phyloP scores from a whole-genome alignment of 2,113 vertebrate genomes.

The Lonchura striata region DNA sequence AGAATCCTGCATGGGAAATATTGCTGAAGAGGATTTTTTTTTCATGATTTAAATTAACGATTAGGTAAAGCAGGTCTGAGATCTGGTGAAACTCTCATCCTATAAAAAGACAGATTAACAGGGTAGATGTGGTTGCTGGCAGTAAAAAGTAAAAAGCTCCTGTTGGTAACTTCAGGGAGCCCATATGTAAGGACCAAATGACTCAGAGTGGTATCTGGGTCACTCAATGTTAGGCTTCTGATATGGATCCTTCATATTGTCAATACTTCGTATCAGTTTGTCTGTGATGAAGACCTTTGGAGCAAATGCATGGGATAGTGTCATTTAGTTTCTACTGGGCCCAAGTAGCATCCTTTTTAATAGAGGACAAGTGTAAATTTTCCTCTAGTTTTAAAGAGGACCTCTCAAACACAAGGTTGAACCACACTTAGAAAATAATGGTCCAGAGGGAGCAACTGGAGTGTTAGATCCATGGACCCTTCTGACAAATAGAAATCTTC shows the following conservation, averaged over 20 bases:
- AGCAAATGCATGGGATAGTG: background rate
- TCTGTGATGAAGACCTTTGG: background rate
- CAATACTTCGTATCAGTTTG: background rate
- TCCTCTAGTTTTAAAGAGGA: background rate
- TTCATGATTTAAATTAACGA: background rate
- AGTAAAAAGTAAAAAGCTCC: background rate
- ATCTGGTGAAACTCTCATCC: background rate
- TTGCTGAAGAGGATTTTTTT: background rate
- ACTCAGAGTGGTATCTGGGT: background rate
- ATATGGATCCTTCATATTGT: background rate
- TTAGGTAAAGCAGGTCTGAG: background rate
- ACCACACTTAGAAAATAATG: background rate
- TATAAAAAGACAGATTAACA: background rate
- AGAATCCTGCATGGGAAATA: background rate
- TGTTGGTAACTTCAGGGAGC: background rate
- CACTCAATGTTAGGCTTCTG: background rate
- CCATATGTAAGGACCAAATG: background rate
- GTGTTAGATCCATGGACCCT: background rate
- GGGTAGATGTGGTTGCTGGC: background rate
- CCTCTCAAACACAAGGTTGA: background rate
- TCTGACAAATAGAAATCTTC: background rate
- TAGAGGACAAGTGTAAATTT: background rate
- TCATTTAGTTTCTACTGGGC: background rate
- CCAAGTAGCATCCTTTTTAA: background rate
- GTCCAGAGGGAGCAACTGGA: background rate